phyloP scores from a whole-genome alignment of 2,797 vertebrate species.

The Myotis daubentonii region DNA sequence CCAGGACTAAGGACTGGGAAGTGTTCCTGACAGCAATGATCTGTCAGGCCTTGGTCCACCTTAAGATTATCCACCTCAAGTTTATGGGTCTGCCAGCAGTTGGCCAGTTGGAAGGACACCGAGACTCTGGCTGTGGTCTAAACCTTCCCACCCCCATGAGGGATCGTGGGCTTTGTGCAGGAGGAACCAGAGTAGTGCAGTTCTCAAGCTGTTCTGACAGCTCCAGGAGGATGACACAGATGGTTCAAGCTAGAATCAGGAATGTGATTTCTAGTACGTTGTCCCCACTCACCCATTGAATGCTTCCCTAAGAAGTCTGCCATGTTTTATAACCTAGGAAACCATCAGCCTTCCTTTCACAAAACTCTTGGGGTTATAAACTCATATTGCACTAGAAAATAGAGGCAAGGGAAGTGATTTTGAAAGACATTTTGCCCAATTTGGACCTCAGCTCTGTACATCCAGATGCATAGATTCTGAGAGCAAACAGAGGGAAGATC shows the following conservation, averaged over 20 bases:
- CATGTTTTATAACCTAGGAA: not conserved
- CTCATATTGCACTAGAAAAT: not conserved
- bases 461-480: not conserved
- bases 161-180: not conserved
- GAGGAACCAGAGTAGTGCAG: not conserved
- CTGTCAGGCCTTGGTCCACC: not conserved
- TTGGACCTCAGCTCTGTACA: not conserved
- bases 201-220: not conserved
- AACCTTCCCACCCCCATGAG: rapidly evolving
- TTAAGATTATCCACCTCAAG: too few species aligned
- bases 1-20: not conserved
- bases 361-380: not conserved
- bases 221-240: not conserved
- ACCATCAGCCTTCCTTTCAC: not conserved
- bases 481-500: not conserved
- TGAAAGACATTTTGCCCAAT: not conserved
- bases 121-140: not conserved
- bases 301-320: not conserved
- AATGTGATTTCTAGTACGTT: not conserved
- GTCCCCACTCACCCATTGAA: not conserved
- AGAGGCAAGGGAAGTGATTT: not conserved
- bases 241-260: not conserved
- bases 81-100: not conserved
- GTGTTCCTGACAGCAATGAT: not conserved
- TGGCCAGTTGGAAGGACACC: not conserved